These are phyloP conservation scores for Abramis brama DNA, from an alignment of 2,113 vertebrate species.

Conservation along the genomic window DNA sequence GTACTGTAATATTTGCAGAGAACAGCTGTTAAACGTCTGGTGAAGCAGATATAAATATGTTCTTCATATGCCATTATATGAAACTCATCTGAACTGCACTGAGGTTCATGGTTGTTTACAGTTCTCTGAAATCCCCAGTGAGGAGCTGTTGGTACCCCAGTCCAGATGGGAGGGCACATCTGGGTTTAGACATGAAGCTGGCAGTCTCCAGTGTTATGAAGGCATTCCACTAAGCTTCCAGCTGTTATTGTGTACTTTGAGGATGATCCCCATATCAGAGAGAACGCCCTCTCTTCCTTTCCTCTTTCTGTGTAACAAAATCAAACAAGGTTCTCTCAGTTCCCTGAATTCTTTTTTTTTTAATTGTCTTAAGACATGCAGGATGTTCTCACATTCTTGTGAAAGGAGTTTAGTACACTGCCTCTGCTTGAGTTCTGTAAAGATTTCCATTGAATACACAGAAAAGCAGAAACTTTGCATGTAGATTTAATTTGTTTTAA, in stretches of 20 bases:
- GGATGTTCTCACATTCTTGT: neutral
- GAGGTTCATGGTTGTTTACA: neutral
- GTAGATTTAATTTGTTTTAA: neutral
- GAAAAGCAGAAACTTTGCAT: neutral
- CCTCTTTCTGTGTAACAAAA: neutral
- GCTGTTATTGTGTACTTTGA: conserved; percentile 49
- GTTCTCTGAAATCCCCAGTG: neutral
- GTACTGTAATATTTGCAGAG: neutral
- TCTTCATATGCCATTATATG: neutral
- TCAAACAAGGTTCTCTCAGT: neutral
- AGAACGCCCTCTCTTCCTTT: neutral
- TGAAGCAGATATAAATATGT: neutral
- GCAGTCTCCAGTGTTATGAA: conserved; percentile 8
- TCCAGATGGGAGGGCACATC: conserved; percentile 26
- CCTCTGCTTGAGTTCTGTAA: neutral
- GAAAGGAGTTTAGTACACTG: neutral
- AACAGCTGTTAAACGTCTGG: neutral
- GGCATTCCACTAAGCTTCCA: conserved; percentile 32
- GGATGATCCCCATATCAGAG: conserved; percentile 12
- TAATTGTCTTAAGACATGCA: neutral
- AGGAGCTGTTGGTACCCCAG: conserved; percentile 3
- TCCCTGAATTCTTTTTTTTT: neutral
- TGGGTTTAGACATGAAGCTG: conserved; percentile 45
- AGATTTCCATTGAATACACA: neutral
- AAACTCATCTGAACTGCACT: neutral